These are phyloP conservation scores for Eolophus roseicapilla DNA, from an alignment of 2,113 vertebrate genomes.

Conservation along the genomic window DNA sequence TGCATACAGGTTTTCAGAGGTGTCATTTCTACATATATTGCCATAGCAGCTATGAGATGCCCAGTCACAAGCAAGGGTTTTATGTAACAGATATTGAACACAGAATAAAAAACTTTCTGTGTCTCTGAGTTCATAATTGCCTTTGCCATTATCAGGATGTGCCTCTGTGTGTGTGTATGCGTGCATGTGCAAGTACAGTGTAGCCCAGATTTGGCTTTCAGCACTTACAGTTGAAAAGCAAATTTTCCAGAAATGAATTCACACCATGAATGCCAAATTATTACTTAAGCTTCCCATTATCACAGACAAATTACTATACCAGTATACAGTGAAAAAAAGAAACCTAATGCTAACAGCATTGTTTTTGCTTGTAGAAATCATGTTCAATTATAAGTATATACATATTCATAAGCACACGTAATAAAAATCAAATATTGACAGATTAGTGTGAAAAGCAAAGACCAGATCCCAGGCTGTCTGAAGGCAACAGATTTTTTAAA, in stretches of 20 bases:
- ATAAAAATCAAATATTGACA: not conserved
- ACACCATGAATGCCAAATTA: not conserved
- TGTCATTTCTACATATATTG: not conserved
- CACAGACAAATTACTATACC: not conserved
- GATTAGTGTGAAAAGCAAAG: not conserved
- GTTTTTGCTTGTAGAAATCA: not conserved
- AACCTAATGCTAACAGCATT: not conserved
- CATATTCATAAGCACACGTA: not conserved
- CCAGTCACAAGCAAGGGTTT: not conserved
- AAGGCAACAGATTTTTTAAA: not conserved
- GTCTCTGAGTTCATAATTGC: not conserved
- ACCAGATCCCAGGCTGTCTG: not conserved
- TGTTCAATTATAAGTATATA: not conserved
- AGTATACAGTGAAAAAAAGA: not conserved
- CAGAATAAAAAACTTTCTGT: not conserved
- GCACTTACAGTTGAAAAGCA: not conserved
- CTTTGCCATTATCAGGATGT: not conserved
- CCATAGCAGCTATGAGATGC: not conserved
- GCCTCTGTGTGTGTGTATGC: no score
- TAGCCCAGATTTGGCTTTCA: not conserved
- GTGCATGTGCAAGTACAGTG: not conserved
- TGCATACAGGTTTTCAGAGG: not conserved
- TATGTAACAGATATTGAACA: not conserved
- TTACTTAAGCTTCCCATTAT: not conserved
- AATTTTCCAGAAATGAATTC: not conserved